Conservation (phyloP, 1,140 invertebrate species). For the Oedothorax gibbosus region DNA sequence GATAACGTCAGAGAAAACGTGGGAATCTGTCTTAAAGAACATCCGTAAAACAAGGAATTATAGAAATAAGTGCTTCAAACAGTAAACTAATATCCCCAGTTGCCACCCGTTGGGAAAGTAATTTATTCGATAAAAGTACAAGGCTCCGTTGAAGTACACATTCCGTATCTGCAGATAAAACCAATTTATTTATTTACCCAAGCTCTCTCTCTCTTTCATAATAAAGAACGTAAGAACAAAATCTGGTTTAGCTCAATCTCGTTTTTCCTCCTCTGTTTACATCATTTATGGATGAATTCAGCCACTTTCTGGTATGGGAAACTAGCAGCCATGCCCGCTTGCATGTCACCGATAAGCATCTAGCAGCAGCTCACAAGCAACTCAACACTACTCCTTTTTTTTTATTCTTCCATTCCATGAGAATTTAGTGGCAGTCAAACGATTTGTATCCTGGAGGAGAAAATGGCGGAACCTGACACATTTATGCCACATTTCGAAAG, state of each 20-base stretch:
- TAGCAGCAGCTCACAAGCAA: conserved; percentile 13
- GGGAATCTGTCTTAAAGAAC: conserved; percentile 2
- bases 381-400: conserved; percentile 12
- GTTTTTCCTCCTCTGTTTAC: not conserved
- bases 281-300: conserved; percentile 31
- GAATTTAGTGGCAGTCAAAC: conserved; percentile 10
- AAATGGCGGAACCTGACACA: conserved; percentile 10
- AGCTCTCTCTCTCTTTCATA: not conserved
- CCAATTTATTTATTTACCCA: conserved; percentile 26
- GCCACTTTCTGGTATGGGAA: conserved; percentile 20
- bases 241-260: conserved; percentile 21
- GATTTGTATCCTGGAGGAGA: conserved; percentile 15
- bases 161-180: conserved; percentile 19
- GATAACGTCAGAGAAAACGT: not conserved
- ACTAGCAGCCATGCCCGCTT: conserved; percentile 29
- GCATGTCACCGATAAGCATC: conserved; percentile 32
- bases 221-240: conserved; percentile 22
- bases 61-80: conserved; percentile 5
- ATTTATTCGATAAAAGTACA: not conserved
- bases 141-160: conserved; percentile 17
- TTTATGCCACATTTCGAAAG: conserved; percentile 33
- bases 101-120: not conserved
- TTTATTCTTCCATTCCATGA: not conserved
- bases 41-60: not conserved
- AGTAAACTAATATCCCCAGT: not conserved